phyloP scores from a whole-genome alignment of 2,797 vertebrate genomes.

The Rhinatrema bivittatum region DNA sequence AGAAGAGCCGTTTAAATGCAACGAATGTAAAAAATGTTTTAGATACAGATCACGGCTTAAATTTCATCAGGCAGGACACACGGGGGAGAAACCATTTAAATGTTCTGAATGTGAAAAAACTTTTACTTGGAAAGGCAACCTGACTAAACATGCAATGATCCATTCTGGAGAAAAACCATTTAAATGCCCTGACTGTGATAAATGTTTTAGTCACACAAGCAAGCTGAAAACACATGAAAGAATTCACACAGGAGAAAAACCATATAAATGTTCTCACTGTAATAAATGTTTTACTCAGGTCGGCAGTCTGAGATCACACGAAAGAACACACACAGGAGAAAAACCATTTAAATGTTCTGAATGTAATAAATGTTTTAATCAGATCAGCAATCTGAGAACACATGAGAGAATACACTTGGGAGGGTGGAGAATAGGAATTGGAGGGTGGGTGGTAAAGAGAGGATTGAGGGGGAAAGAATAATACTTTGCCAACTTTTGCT shows the following conservation, averaged over 20 bases:
- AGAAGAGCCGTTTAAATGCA: not conserved
- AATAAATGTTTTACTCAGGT: not conserved
- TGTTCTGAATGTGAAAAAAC: slow-evolving; percentile 5
- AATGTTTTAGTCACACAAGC: too few species aligned
- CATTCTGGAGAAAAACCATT: not conserved
- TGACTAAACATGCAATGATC: not conserved
- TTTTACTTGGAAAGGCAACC: slow-evolving; percentile 3
- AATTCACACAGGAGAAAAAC: not conserved
- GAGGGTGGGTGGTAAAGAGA: too few species aligned
- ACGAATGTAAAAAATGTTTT: not conserved
- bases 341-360: not conserved
- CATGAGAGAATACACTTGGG: too few species aligned
- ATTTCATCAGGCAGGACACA: slow-evolving; percentile 4
- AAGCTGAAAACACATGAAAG: not conserved
- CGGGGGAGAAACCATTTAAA: slow-evolving; percentile 4
- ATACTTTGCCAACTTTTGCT: too few species aligned
- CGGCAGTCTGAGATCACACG: not conserved
- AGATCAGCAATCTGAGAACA: not conserved
- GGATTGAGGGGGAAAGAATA: too few species aligned
- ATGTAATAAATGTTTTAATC: not conserved
- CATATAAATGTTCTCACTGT: not conserved
- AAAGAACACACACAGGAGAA: not conserved
- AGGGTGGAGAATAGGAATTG: too few species aligned
- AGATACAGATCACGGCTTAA: not conserved
- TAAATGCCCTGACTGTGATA: slow-evolving; percentile 13